Evolutionary conservation across 2,113 vertebrate species (phyloP), one percentile per base, ranked within the genome.

Genomic region (Rousettus leschenaultii): DNA sequence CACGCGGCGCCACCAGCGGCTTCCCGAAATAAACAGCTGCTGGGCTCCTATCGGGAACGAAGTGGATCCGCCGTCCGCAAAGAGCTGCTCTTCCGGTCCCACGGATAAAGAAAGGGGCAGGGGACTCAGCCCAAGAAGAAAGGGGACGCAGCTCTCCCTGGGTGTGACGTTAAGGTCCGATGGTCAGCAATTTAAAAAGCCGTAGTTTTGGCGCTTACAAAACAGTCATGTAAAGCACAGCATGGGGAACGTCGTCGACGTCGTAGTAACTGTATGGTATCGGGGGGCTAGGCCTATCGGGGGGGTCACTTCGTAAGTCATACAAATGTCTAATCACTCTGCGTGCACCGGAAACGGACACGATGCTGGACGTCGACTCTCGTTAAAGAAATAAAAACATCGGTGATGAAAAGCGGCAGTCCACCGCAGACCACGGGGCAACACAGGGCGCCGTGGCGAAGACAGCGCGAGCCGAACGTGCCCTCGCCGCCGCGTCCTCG

Each of bases 61-160:
- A 21, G 6, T 0, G 33, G 18, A 86, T 7, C 51, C 91, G 7
- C 5, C 10, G 1, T 4, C 15, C 26, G 10, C 57, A 1, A 43
- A 55, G 38, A 53, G 26, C 3, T 1, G 7, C 13, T 38, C 51
- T 40, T 61, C 51, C 0, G 48, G 15, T 0, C 22, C 65, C 45
- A 30, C 0, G 51, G 19, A 73, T 4, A 5, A 35, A 65, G 21
- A 11, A 2, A 12, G 7, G 3, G 6, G 3, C 18, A 1, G 0
- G 0, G 3, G 13, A 14, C 0, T 3, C 19, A 21, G 10, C n/a
- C 74, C 59, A 21, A 28, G 48, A 16, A 19, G 28, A 51, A n/a
- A 14, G 14, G 11, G 4, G 14, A 48, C 22, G 26, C 33, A 28
- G 38, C n/a, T 33, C 70, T 53, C 45, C 28, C 45, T 21, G 2